Base-by-base conservation (phyloP, 2,113 vertebrate genomes). In the Panthera leo region DNA sequence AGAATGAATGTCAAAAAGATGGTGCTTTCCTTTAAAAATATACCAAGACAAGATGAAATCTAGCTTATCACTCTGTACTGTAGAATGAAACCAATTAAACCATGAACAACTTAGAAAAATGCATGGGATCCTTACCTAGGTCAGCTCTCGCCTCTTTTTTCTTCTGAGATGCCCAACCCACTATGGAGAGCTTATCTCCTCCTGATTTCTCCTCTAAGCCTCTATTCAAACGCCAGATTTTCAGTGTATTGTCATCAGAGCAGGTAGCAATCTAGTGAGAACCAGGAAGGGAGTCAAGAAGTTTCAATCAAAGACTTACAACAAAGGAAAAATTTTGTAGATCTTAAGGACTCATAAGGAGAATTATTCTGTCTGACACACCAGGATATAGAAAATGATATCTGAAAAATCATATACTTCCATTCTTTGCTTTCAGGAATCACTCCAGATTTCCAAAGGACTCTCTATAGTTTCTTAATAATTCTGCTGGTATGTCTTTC, bases 241-340 rank as follows among this genome's bases (percentile, higher is more conserved):
- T 99, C 45, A 99, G 96, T 7, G 99, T 99, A 98, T 99, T 99
- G 98, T 99, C 99, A 98, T 99, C 99, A 13, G 99, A 99, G 96
- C 99, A 99, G 0, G 99, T 99, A 95, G 99, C 99, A 98, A 99
- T 99, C 99, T 99, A 97, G 91, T 65, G 68, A 96, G 76, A 94
- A 76, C 5, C 58, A 96, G 53, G 14, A 86, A 86, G 27, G 85
- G 34, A 94, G 82, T 75, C 61, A 85, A 42, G 34, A 78, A 92
- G 5, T 94, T 94, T 95, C 31, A 89, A 42, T 55, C 90, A 92
- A 91, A 97, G 85, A 92, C 9, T 97, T 5, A 68, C 19, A 93
- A 95, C 53, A 82, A 80, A 85, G 25, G 80, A 80, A 94, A 79
- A 95, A 82, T 45, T 45, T 9, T 45, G 39, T 1, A 82, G n/a